Evolutionary conservation across 1,140 invertebrate genomes (phyloP), one percentile per base, ranked within the genome.

Genomic region (Calliopsis andreniformis): DNA sequence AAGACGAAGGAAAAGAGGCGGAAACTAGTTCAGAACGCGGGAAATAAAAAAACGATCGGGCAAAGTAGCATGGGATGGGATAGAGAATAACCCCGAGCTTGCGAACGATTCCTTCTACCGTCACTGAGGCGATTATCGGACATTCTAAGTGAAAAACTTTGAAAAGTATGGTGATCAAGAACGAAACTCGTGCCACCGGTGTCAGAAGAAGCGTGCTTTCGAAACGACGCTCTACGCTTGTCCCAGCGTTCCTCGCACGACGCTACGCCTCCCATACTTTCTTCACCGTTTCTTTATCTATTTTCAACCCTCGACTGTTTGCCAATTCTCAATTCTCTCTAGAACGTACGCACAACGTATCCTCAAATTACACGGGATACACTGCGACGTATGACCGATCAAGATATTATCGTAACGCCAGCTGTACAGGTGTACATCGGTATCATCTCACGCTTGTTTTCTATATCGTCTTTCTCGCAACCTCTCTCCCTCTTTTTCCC

Each of bases 301-400:
- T 8, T 18, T 12, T 30, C 14, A 7, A 45, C 28, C 23, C 10
- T 23, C 43, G 68, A 47, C 45, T 18, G n/a, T n/a, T 43, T 63
- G 69, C 69, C 69, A 72, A 72, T 72, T 53, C 69, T 72, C 56
- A 51, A 71, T 71, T 43, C 39, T 55, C 49, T 67, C 14, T 30
- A 23, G 20, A 47, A 18, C 20, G 18, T 39, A 25, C 28, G n/a
- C n/a, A n/a, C n/a, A 39, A 39, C 35, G 35, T 39, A 39, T 39
- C 35, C 23, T 14, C 56, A 10, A 14, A n/a, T 61, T 42, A 5
- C 35, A 18, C 20, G 58, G 58, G 3, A n/a, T 3, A 3, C 3
- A 16, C 20, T 20, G 5, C 8, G 39, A 35, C 32, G 8, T 23
- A 28, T 10, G 25, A 30, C 55, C 30, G 55, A 35, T 28, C 30